Evolutionary conservation across 2,797 vertebrate species (phyloP).

Genomic region (Enteromius argenteus): DNA sequence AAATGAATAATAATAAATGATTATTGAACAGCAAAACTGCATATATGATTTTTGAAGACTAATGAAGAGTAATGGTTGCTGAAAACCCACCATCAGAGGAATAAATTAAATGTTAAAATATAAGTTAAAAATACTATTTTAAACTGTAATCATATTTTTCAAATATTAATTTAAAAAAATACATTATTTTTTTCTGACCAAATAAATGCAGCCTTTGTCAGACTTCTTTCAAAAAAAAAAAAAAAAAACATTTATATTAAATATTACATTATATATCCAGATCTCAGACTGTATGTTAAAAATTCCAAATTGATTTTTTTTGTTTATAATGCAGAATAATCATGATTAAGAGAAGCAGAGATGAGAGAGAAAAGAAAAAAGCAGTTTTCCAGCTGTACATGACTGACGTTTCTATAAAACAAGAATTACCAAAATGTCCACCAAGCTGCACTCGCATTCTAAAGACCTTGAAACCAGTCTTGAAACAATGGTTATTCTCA

Average conservation of each 20-base stretch:
- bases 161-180: no score
- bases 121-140: background rate
- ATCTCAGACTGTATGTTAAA: background rate
- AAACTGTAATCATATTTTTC: background rate
- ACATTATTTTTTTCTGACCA: no score
- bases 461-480: constrained; percentile 14
- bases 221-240: background rate
- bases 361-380: background rate
- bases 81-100: background rate
- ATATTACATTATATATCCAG: no score
- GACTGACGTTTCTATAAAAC: background rate
- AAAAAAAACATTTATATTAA: no score
- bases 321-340: background rate
- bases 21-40: background rate
- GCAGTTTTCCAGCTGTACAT: background rate
- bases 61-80: background rate
- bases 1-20: background rate
- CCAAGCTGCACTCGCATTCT: background rate
- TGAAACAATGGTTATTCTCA: constrained; percentile 33
- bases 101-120: background rate
- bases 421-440: background rate
- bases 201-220: no score
- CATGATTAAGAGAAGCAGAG: background rate
- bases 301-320: background rate
- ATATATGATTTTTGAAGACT: background rate